Conservation (phyloP, 2,888 invertebrate genomes). For the Tricholauxania praeusta region DNA sequence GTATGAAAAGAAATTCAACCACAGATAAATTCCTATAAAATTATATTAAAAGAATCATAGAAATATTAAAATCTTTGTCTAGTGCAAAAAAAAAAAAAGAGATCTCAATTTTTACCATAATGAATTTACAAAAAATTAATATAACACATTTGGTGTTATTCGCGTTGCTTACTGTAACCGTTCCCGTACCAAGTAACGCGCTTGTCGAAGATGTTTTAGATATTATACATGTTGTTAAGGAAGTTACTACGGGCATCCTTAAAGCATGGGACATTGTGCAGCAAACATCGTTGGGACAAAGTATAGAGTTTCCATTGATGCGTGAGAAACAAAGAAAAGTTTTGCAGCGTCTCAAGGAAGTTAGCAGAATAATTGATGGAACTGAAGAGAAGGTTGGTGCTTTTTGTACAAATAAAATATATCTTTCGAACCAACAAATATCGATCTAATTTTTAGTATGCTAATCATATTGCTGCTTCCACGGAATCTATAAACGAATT, state of each 20-base stretch:
- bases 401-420: not conserved
- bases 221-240: slow-evolving; percentile 72
- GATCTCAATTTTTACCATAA: slow-evolving; percentile 10
- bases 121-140: slow-evolving; percentile 22
- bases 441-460: slow-evolving; percentile 51
- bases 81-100: not conserved
- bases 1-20: too few relatives aligned
- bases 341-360: slow-evolving; percentile 69
- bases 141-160: slow-evolving; percentile 18
- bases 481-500: slow-evolving; percentile 62
- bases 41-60: too few relatives aligned
- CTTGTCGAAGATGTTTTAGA: slow-evolving; percentile 74
- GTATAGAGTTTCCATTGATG: slow-evolving; percentile 73
- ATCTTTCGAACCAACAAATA: not conserved
- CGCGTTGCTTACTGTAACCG: slow-evolving; percentile 30
- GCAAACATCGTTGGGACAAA: slow-evolving; percentile 70
- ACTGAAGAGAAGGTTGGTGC: slow-evolving; percentile 62
- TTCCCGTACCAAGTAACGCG: slow-evolving; percentile 62
- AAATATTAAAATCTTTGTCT: too few relatives aligned
- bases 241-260: slow-evolving; percentile 73
- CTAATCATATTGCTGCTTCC: slow-evolving; percentile 61
- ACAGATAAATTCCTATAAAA: too few relatives aligned
- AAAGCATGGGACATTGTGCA: slow-evolving; percentile 76
- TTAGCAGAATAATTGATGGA: slow-evolving; percentile 65
- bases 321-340: slow-evolving; percentile 74